Percentiles rank a stretch among this genome's conserved stretches.
Evolutionary conservation across 2,888 invertebrate genomes (phyloP).

Genomic region (Gymnocheta viridis): DNA sequence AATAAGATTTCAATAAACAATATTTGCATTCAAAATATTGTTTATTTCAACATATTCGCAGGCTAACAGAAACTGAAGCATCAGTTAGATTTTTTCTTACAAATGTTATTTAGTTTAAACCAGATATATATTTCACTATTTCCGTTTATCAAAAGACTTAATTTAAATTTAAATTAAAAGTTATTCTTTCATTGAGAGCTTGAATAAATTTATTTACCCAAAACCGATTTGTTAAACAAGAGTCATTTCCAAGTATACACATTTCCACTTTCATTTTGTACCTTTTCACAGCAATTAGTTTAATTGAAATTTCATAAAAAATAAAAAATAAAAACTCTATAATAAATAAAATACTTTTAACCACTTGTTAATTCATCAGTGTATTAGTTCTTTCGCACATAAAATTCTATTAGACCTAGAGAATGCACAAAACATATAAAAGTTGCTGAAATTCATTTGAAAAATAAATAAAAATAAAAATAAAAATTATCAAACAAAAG

Average conservation of each 20-base stretch:
- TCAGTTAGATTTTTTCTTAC: background rate
- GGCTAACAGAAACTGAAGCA: background rate
- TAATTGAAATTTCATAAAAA: conserved; percentile 39
- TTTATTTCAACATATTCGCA: background rate
- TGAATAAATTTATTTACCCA: background rate
- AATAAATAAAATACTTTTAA: conserved; percentile 21
- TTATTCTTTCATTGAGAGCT: background rate
- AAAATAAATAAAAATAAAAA: conserved; percentile 57
- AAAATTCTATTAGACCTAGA: conserved; percentile 18
- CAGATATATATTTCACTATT: background rate
- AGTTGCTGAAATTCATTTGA: conserved; percentile 48
- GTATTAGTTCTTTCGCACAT: background rate
- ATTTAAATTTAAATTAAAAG: background rate
- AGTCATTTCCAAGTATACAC: background rate
- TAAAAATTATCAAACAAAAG: conserved; percentile 51
- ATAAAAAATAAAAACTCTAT: background rate
- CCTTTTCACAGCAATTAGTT: conserved; percentile 51
- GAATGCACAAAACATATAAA: background rate
- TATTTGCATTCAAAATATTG: conserved; percentile 49
- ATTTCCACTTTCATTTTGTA: background rate
- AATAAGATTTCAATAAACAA: conserved; percentile 63
- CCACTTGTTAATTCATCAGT: conserved; percentile 50
- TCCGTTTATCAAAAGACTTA: background rate
- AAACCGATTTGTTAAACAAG: background rate
- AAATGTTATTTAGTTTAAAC: background rate